phyloP scores from a whole-genome alignment of 2,888 invertebrate genomes.

The Drosophila rellima region DNA sequence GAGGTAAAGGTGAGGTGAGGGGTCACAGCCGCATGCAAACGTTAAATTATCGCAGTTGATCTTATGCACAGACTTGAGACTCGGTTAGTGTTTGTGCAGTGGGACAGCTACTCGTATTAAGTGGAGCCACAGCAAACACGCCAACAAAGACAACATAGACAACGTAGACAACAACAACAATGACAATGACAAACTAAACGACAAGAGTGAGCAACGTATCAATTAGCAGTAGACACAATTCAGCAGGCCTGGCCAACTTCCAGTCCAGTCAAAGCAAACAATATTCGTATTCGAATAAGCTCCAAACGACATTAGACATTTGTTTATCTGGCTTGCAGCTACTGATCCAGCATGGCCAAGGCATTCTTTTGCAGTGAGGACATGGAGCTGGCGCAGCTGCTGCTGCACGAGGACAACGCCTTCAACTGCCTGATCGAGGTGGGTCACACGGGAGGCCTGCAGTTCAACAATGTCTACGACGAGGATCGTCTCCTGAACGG shows the following conservation, averaged over 20 bases:
- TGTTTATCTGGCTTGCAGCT: background rate
- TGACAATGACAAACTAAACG: slow-evolving; percentile 19
- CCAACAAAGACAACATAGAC: slow-evolving; percentile 30
- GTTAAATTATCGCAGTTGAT: slow-evolving; percentile 75
- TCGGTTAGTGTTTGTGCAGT: slow-evolving; percentile 20
- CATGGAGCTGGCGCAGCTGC: slow-evolving; percentile 79
- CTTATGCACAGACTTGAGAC: slow-evolving; percentile 49
- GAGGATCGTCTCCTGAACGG: slow-evolving; percentile 63
- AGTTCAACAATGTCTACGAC: slow-evolving; percentile 76
- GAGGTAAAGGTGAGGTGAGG: slow-evolving; percentile 1
- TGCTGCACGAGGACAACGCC: slow-evolving; percentile 79
- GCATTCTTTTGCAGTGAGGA: slow-evolving; percentile 83
- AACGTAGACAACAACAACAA: slow-evolving; percentile 32
- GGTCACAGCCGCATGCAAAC: slow-evolving; percentile 62
- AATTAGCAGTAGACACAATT: slow-evolving; percentile 60
- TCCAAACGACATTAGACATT: slow-evolving; percentile 9
- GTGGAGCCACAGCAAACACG: slow-evolving; percentile 32
- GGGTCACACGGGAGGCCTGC: slow-evolving; percentile 78
- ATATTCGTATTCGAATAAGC: slow-evolving; percentile 3
- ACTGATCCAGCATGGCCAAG: slow-evolving; percentile 40
- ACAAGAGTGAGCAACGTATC: slow-evolving; percentile 55
- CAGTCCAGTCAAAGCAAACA: slow-evolving; percentile 14
- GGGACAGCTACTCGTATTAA: slow-evolving; percentile 59
- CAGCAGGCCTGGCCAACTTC: slow-evolving; percentile 13
- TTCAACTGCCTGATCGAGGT: slow-evolving; percentile 79